Percentiles rank a stretch among this genome's conserved stretches.
Evolutionary conservation across 2,113 vertebrate species (phyloP).

Genomic region (Oncorhynchus gorbuscha): DNA sequence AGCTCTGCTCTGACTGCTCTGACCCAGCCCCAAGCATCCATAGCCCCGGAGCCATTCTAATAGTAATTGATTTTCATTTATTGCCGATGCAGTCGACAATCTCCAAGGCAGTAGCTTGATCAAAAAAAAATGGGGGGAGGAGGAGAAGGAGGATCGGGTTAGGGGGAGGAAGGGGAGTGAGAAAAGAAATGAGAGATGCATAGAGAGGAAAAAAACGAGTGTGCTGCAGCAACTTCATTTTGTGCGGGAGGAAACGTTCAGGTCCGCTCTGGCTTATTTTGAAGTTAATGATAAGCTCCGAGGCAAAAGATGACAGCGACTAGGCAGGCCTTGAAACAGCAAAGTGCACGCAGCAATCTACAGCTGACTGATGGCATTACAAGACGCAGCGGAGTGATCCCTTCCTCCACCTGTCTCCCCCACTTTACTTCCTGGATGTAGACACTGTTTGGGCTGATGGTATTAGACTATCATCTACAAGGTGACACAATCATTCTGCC

Average conservation of each 20-base stretch:
- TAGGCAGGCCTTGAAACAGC: constrained; percentile 5
- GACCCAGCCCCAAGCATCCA: constrained; percentile 61
- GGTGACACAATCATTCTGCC: constrained; percentile 16
- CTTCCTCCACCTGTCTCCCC: neutral
- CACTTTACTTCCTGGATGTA: no score
- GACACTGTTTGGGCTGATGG: no score
- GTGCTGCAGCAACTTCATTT: neutral
- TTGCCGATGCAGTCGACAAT: constrained; percentile 37
- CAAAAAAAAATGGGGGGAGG: constrained; percentile 20
- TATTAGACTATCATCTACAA: neutral
- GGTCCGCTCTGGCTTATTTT: no score
- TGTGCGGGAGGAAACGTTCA: no score
- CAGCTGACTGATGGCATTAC: constrained; percentile 18
- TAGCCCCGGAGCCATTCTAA: constrained; percentile 66
- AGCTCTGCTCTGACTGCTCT: no score
- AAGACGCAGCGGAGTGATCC: neutral
- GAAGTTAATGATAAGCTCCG: constrained; percentile 3
- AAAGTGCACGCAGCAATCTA: constrained; percentile 12
- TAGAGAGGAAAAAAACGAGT: neutral
- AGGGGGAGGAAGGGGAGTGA: neutral
- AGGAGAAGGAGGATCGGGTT: constrained; percentile 7
- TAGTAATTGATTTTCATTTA: constrained; percentile 74
- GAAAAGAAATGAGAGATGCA: constrained; percentile 4
- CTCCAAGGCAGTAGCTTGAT: constrained; percentile 29
- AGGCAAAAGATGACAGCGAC: constrained; percentile 4